These are phyloP conservation scores for Melanostigma gelatinosum DNA, from an alignment of 2,113 vertebrate genomes.

Conservation along the genomic window DNA sequence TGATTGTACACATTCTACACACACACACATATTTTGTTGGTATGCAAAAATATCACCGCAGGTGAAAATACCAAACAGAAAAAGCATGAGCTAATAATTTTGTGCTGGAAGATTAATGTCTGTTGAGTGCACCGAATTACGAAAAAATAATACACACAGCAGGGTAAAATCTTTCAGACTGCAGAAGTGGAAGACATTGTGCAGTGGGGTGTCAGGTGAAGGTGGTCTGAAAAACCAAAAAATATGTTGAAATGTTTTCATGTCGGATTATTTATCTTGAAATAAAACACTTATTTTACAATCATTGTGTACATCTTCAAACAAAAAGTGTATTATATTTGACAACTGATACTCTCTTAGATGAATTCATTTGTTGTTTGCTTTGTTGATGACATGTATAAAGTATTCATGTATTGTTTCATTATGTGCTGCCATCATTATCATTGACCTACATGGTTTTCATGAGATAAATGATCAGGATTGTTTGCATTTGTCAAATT, in stretches of 20 bases:
- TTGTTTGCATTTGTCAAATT: conserved; percentile 21
- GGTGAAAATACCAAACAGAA: not conserved
- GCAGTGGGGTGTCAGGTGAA: not conserved
- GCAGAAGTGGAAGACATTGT: conserved; percentile 21
- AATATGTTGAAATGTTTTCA: not conserved
- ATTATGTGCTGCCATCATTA: not conserved
- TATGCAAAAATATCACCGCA: not conserved
- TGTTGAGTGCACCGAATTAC: not conserved
- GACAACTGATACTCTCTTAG: not conserved
- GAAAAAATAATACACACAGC: conserved; percentile 9
- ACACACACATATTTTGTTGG: not conserved
- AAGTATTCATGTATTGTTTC: not conserved
- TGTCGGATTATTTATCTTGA: not conserved
- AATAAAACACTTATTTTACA: not conserved
- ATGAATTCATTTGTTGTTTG: not conserved
- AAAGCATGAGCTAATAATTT: not conserved
- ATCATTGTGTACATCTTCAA: not conserved
- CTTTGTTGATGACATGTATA: conserved; percentile 9
- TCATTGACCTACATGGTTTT: conserved; percentile 6
- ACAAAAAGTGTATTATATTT: not conserved
- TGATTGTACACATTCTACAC: not conserved
- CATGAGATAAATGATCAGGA: not conserved
- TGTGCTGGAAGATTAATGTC: not conserved
- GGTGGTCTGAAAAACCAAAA: not conserved
- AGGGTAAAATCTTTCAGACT: conserved; percentile 18